phyloP scores from a whole-genome alignment of 2,888 invertebrate genomes.

The Nephrocerus scutellatus region DNA sequence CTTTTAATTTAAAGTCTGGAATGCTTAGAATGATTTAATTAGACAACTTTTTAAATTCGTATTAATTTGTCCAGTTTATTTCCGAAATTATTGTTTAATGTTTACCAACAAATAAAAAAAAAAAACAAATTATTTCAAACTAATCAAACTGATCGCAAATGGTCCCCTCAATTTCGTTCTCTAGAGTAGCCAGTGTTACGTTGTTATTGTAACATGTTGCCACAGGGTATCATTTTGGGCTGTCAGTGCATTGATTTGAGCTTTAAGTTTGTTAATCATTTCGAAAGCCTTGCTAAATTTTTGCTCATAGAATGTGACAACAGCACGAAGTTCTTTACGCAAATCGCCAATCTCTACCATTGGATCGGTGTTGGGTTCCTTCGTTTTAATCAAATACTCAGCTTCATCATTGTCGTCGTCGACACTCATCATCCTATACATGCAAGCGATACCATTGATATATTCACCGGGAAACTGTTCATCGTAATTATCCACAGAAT shows the following conservation, averaged over 20 bases:
- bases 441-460: slow-evolving; percentile 36
- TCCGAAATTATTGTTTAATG: too few relatives aligned
- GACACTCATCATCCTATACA: slow-evolving; percentile 27
- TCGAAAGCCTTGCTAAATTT: slow-evolving; percentile 28
- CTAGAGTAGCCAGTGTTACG: slow-evolving; percentile 18
- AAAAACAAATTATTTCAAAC: slow-evolving; percentile 2
- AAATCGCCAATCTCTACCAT: slow-evolving; percentile 26
- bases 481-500: slow-evolving; percentile 27
- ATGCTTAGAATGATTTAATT: too few relatives aligned
- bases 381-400: background rate
- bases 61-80: too few relatives aligned
- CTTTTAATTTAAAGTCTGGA: too few relatives aligned
- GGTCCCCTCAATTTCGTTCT: slow-evolving; percentile 12
- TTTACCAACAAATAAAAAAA: background rate
- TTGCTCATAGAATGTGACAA: slow-evolving; percentile 34
- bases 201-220: slow-evolving; percentile 33
- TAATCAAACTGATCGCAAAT: slow-evolving; percentile 16
- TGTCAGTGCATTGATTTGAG: slow-evolving; percentile 29
- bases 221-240: slow-evolving; percentile 32
- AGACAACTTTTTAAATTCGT: too few relatives aligned
- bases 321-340: slow-evolving; percentile 32
- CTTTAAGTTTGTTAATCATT: slow-evolving; percentile 26
- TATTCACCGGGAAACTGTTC: slow-evolving; percentile 34
- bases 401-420: background rate
- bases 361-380: background rate